phyloP scores from a whole-genome alignment of 2,888 invertebrate genomes.

The Callimorpha dominula region DNA sequence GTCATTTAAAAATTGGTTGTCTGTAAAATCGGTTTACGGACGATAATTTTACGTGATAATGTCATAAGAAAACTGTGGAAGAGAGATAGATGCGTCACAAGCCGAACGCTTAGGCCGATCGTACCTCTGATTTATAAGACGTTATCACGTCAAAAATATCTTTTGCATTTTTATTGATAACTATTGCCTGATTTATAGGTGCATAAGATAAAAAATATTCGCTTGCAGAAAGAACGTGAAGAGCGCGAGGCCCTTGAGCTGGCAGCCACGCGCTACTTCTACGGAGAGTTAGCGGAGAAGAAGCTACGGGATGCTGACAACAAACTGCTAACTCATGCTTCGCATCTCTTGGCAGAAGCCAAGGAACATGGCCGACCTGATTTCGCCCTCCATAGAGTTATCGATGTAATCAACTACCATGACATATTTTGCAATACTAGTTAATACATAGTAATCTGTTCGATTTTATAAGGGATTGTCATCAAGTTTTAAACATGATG shows the following conservation, averaged over 20 bases:
- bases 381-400: slow-evolving; percentile 75
- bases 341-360: slow-evolving; percentile 78
- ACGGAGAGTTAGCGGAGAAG: slow-evolving; percentile 72
- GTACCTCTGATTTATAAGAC: no score
- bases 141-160: no score
- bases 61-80: no score
- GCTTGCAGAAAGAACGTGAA: slow-evolving; percentile 69
- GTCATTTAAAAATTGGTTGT: no score
- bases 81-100: no score
- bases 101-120: no score
- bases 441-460: not conserved
- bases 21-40: no score
- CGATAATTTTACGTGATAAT: no score
- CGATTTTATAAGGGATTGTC: not conserved
- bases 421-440: not conserved
- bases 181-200: not conserved
- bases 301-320: slow-evolving; percentile 80
- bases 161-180: no score
- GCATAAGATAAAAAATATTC: not conserved
- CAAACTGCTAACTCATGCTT: slow-evolving; percentile 83
- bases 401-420: slow-evolving; percentile 65
- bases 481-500: no score
- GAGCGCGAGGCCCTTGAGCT: slow-evolving; percentile 68
- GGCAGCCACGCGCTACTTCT: slow-evolving; percentile 72
- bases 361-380: slow-evolving; percentile 70